Percentiles rank a stretch among this genome's conserved stretches.
Evolutionary conservation across 2,113 vertebrate genomes (phyloP).

Genomic region (Mus spicilegus): DNA sequence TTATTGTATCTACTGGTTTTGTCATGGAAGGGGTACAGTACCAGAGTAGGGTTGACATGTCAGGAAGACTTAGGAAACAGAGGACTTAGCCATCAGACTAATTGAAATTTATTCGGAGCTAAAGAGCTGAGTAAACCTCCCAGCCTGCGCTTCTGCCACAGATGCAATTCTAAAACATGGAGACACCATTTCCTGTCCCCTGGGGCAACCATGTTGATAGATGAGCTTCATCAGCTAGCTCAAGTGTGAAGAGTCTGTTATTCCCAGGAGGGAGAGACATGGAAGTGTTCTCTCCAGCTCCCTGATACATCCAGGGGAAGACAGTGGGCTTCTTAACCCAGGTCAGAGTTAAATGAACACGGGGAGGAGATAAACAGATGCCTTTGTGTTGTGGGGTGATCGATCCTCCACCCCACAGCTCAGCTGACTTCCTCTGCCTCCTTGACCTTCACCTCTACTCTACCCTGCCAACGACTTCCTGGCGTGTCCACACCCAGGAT

Average conservation of each 20-base stretch:
- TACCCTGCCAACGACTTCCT: background rate
- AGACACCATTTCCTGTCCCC: background rate
- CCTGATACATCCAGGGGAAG: background rate
- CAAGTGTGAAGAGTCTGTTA: background rate
- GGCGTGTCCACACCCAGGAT: background rate
- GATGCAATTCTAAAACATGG: background rate
- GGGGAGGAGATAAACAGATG: background rate
- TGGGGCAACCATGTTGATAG: background rate
- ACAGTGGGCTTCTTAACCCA: background rate
- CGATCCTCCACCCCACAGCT: background rate
- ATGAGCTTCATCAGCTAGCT: background rate
- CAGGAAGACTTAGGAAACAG: background rate
- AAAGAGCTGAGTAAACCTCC: background rate
- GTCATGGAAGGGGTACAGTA: background rate
- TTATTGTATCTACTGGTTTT: background rate
- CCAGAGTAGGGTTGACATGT: background rate
- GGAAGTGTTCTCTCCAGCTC: background rate
- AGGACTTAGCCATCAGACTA: background rate
- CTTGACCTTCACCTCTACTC: background rate
- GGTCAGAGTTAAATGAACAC: background rate
- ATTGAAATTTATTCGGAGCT: background rate
- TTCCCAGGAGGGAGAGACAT: background rate
- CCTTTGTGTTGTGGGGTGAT: background rate
- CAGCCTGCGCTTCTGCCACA: background rate
- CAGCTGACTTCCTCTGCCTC: background rate